Conservation (phyloP, 1,140 invertebrate genomes). For the Heliconius hermathena region DNA sequence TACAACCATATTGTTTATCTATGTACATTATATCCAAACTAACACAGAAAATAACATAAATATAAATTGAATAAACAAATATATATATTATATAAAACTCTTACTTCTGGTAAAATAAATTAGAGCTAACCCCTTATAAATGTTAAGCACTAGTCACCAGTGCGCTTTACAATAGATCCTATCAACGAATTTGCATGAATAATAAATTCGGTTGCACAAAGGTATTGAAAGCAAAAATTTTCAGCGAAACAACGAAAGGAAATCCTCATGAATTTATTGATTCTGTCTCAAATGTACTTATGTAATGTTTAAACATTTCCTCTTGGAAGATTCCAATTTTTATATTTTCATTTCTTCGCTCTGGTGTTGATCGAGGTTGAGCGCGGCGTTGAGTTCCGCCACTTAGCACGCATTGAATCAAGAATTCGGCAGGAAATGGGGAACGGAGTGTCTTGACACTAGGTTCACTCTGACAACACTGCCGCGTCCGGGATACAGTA, state of each 20-base stretch:
- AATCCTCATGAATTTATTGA: slow-evolving; percentile 11
- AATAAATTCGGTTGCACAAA: slow-evolving; percentile 19
- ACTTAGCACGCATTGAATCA: background rate
- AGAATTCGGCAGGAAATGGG: too few species aligned
- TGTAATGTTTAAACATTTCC: background rate
- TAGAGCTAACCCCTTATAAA: background rate
- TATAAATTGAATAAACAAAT: background rate
- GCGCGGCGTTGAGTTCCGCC: too few species aligned
- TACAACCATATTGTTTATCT: too few species aligned
- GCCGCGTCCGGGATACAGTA: too few species aligned
- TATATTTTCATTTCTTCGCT: too few species aligned
- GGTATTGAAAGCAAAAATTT: slow-evolving; percentile 13
- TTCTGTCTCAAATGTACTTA: background rate
- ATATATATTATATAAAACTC: background rate
- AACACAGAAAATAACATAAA: background rate
- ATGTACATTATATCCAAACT: too few species aligned
- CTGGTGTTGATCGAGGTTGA: too few species aligned
- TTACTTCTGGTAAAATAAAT: background rate
- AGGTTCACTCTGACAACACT: too few species aligned
- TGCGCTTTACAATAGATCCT: background rate
- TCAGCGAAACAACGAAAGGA: background rate
- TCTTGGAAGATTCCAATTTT: background rate
- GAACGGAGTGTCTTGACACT: too few species aligned
- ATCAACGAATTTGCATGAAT: slow-evolving; percentile 10
- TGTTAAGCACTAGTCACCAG: background rate